A percentile compares a stretch with the other conserved stretches of the same genome.
Conservation (phyloP, 2,113 vertebrate genomes). For the Pandion haliaetus region DNA sequence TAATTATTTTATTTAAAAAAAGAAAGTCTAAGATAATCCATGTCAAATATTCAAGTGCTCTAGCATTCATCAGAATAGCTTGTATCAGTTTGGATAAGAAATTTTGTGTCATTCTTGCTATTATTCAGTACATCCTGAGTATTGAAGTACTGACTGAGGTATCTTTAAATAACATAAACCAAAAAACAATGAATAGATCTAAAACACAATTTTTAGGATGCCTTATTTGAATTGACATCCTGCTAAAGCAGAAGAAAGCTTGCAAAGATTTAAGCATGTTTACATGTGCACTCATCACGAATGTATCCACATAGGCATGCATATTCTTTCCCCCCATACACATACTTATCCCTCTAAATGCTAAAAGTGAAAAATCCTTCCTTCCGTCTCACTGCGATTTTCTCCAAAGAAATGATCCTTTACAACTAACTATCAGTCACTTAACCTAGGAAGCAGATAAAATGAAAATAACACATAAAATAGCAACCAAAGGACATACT, state of each 20-base stretch:
- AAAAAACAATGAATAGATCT: background rate
- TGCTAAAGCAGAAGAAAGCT: background rate
- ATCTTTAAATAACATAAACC: background rate
- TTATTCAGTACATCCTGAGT: background rate
- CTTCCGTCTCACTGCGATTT: background rate
- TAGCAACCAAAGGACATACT: background rate
- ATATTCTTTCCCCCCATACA: background rate
- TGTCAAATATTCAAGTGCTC: background rate
- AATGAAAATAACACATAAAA: background rate
- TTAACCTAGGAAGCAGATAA: background rate
- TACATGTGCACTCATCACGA: background rate
- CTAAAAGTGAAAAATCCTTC: background rate
- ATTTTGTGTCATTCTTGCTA: background rate
- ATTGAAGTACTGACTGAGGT: background rate
- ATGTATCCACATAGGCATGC: background rate
- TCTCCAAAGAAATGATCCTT: background rate
- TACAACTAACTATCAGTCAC: background rate
- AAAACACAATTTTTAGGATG: background rate
- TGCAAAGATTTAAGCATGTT: background rate
- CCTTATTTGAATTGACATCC: background rate
- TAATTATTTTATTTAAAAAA: background rate
- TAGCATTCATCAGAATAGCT: background rate
- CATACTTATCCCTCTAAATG: background rate
- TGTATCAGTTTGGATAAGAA: background rate
- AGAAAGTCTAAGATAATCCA: background rate